Evolutionary conservation across 2,888 invertebrate species (phyloP).

Genomic region (Syritta pipiens): DNA sequence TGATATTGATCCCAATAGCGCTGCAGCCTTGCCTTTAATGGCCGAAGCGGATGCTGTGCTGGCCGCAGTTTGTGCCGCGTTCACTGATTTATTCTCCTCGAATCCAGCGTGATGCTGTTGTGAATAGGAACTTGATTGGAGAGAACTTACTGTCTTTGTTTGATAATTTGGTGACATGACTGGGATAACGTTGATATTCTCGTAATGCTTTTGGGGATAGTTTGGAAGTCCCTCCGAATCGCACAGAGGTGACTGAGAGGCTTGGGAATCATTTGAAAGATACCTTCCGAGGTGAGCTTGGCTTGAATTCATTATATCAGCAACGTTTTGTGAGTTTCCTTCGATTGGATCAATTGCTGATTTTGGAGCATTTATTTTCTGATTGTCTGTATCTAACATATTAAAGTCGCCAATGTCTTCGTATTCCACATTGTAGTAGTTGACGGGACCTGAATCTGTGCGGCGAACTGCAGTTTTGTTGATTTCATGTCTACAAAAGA

Average conservation of each 20-base stretch:
- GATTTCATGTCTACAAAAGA: constrained; percentile 22
- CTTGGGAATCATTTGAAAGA: constrained; percentile 28
- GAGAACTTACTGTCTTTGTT: constrained; percentile 27
- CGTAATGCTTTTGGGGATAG: constrained; percentile 70
- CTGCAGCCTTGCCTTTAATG: constrained; percentile 72
- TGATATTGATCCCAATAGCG: constrained; percentile 72
- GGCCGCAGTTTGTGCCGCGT: constrained; percentile 6
- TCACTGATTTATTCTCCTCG: constrained; percentile 48
- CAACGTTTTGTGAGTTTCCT: constrained; percentile 24
- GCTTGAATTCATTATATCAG: constrained; percentile 8
- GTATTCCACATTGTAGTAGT: constrained; percentile 68
- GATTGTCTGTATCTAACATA: constrained; percentile 46
- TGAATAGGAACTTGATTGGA: constrained; percentile 70
- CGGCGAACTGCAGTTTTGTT: constrained; percentile 38
- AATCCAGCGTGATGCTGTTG: constrained; percentile 56
- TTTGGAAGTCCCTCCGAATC: constrained; percentile 77
- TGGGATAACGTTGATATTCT: constrained; percentile 57
- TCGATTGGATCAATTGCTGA: constrained; percentile 27
- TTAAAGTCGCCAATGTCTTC: constrained; percentile 68
- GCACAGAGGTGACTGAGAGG: too few relatives aligned
- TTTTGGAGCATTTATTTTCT: constrained; percentile 33
- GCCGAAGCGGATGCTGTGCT: constrained; percentile 29
- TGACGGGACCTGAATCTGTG: constrained; percentile 64
- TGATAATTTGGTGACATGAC: constrained; percentile 41
- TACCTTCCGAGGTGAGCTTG: constrained; percentile 26